Percentiles rank a stretch among this genome's conserved stretches.
phyloP scores from a whole-genome alignment of 2,797 vertebrate species.

The Phrynocephalus forsythii region DNA sequence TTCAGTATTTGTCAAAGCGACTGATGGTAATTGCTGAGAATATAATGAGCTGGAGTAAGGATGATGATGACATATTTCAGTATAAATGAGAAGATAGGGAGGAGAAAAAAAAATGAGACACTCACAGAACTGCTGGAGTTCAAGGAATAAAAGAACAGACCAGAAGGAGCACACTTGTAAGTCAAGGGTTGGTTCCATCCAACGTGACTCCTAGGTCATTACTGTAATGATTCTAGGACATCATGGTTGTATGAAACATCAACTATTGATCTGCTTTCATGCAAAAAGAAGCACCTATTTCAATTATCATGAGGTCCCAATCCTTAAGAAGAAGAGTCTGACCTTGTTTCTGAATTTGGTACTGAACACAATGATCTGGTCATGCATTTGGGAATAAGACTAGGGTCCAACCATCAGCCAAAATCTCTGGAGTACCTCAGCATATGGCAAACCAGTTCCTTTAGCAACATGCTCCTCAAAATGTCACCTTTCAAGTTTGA shows the following conservation, averaged over 20 bases:
- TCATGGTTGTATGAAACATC: background rate
- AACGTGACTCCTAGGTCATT: background rate
- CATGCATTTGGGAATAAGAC: too few species aligned
- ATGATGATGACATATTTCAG: constrained; percentile 11
- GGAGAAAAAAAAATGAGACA: background rate
- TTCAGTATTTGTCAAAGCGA: constrained; percentile 37
- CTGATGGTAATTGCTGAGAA: constrained; percentile 26
- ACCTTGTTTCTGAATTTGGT: too few species aligned
- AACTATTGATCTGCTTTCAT: background rate
- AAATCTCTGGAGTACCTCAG: too few species aligned
- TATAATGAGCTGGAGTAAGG: constrained; percentile 25
- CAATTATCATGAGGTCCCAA: too few species aligned
- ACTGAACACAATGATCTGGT: too few species aligned
- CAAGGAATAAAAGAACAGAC: constrained; percentile 13
- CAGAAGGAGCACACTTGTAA: background rate
- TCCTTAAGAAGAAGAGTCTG: too few species aligned
- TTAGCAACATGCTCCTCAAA: too few species aligned
- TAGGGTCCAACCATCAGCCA: too few species aligned
- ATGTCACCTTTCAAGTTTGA: too few species aligned
- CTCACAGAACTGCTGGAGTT: background rate
- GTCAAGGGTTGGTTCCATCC: background rate
- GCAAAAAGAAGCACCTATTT: background rate
- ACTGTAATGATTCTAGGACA: background rate
- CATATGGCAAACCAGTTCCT: too few species aligned
- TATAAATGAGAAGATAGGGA: constrained; percentile 30